These are phyloP conservation scores for Scelioninae gen. 1 DNA, from an alignment of 2,888 invertebrate genomes.

Conservation along the genomic window DNA sequence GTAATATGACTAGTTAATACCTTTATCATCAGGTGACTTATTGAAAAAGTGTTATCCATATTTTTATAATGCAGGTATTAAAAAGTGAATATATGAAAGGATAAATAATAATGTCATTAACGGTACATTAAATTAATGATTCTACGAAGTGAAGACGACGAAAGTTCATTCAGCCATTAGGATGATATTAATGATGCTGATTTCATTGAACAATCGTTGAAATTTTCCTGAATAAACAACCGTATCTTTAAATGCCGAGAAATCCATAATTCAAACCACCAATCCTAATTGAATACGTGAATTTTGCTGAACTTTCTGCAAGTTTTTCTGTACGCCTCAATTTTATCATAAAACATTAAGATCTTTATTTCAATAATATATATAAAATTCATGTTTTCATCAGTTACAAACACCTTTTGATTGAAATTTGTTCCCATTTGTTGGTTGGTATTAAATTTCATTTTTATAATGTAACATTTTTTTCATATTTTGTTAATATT, in stretches of 20 bases:
- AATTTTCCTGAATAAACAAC: conserved; percentile 47
- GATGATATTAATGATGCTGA: conserved; percentile 25
- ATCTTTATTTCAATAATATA: too few species aligned
- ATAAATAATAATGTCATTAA: conserved; percentile 59
- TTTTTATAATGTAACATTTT: too few species aligned
- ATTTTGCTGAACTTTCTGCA: too few species aligned
- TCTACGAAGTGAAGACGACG: conserved; percentile 29
- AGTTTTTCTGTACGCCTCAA: too few species aligned
- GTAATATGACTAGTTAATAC: conserved; percentile 21
- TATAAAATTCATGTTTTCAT: too few species aligned
- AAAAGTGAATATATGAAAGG: conserved; percentile 46
- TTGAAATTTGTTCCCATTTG: too few species aligned
- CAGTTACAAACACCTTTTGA: too few species aligned
- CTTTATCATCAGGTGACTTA: conserved; percentile 13
- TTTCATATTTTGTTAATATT: too few species aligned
- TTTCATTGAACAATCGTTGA: conserved; percentile 42
- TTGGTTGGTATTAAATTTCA: too few species aligned
- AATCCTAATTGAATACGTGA: too few species aligned
- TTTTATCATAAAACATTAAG: too few species aligned
- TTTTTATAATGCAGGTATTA: conserved; percentile 29
- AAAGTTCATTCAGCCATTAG: conserved; percentile 57
- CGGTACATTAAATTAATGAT: conserved; percentile 42
- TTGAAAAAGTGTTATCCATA: conserved; percentile 14
- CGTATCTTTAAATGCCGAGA: conserved; percentile 13
- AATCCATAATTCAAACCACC: neutral